A percentile compares a stretch with the other conserved stretches of the same genome.
phyloP scores from a whole-genome alignment of 2,113 vertebrate species.

The Carollia perspicillata region DNA sequence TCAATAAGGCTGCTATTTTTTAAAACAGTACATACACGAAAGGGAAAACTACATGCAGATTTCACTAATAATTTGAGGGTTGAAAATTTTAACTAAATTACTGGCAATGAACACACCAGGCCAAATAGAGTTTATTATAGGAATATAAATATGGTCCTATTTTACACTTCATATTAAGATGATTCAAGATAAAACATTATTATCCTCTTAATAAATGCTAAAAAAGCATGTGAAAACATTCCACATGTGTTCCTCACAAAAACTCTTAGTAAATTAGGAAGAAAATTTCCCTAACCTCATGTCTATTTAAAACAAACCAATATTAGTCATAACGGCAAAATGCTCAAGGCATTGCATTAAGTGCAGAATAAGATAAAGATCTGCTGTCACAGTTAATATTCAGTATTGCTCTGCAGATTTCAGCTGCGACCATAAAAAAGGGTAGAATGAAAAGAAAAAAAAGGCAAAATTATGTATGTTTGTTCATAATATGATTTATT shows the following conservation, averaged over 20 bases:
- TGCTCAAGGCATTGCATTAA: conserved; percentile 15
- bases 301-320: conserved; percentile 27
- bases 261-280: conserved; percentile 6
- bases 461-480: neutral
- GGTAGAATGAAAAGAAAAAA: neutral
- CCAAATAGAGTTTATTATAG: neutral
- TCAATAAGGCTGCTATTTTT: neutral
- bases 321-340: neutral
- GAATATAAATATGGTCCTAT: neutral
- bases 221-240: neutral
- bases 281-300: neutral
- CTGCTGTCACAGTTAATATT: neutral
- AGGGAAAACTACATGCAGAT: neutral
- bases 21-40: neutral
- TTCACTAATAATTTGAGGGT: neutral
- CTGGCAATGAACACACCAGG: neutral
- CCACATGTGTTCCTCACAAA: neutral
- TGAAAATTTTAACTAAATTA: conserved; percentile 27
- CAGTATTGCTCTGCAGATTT: neutral
- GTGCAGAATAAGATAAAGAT: conserved; percentile 13
- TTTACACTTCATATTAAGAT: neutral
- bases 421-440: neutral
- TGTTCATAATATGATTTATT: neutral
- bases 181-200: conserved; percentile 25
- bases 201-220: neutral